phyloP scores from a whole-genome alignment of 2,888 invertebrate species.

The Mongoloraphidia duomilia region DNA sequence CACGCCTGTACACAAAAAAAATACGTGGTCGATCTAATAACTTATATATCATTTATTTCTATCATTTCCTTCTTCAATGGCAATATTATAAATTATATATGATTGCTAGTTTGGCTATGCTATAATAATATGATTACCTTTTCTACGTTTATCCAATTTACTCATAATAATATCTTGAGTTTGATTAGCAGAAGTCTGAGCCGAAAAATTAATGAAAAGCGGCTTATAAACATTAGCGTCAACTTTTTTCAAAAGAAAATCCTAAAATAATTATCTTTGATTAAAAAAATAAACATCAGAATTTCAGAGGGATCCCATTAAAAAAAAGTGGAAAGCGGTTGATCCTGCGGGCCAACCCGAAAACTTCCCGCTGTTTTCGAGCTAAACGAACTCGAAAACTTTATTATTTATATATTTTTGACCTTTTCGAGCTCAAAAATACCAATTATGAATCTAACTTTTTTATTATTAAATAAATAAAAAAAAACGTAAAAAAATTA shows the following conservation, averaged over 20 bases:
- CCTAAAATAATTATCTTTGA: slow-evolving; percentile 30
- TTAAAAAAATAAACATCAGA: too few relatives aligned
- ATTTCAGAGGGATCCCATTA: too few relatives aligned
- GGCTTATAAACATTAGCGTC: slow-evolving; percentile 69
- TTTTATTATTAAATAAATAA: too few relatives aligned
- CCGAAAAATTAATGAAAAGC: slow-evolving; percentile 80
- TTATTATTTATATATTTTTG: too few relatives aligned
- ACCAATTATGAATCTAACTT: too few relatives aligned
- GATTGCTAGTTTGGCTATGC: neutral
- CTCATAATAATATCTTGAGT: slow-evolving; percentile 92
- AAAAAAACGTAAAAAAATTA: too few relatives aligned
- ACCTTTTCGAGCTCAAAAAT: too few relatives aligned
- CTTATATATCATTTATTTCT: neutral
- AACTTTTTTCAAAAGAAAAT: slow-evolving; percentile 67
- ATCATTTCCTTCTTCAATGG: neutral
- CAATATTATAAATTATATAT: neutral
- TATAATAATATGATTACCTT: slow-evolving; percentile 36
- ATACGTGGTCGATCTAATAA: neutral
- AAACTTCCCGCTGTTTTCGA: too few relatives aligned
- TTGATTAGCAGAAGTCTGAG: slow-evolving; percentile 85
- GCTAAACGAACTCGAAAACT: too few relatives aligned
- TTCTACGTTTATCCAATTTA: slow-evolving; percentile 80
- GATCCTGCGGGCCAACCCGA: too few relatives aligned
- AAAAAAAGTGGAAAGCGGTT: too few relatives aligned
- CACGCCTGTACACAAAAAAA: slow-evolving; percentile 41